A percentile compares a stretch with the other conserved stretches of the same genome.
Conservation (phyloP, 2,113 vertebrate genomes). For the Myrmophylax atrothorax region DNA sequence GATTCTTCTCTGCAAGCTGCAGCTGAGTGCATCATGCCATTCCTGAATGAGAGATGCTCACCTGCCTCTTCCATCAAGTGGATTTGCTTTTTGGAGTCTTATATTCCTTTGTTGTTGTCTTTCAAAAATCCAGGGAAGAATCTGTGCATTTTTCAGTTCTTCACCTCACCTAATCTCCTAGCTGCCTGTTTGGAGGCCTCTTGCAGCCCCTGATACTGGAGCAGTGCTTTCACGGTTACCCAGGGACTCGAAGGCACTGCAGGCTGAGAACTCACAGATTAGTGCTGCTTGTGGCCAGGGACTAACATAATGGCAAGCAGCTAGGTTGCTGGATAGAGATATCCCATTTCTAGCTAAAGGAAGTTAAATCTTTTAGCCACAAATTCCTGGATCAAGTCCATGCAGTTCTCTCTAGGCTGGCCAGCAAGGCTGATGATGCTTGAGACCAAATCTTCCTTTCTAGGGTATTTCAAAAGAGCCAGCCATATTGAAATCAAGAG, state of each 20-base stretch:
- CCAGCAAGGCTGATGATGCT: no score
- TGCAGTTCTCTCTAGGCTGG: background rate
- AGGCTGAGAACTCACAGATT: background rate
- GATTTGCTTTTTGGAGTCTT: background rate
- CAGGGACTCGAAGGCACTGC: background rate
- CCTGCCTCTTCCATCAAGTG: background rate
- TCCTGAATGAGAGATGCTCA: background rate
- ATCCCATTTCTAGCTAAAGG: background rate
- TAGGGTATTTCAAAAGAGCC: no score
- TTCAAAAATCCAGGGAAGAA: background rate
- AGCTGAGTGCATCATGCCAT: accelerated
- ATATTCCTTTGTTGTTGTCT: background rate
- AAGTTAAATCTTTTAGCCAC: background rate
- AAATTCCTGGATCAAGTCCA: background rate
- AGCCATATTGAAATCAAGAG: no score
- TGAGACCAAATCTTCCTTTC: no score
- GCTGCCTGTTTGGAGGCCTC: background rate
- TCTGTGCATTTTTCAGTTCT: background rate
- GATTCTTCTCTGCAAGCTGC: background rate
- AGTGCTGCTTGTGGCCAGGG: background rate
- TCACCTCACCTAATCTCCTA: background rate
- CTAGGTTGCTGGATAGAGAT: background rate
- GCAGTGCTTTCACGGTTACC: background rate
- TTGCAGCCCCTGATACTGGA: background rate
- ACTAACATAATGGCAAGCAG: background rate